Evolutionary conservation across 2,888 invertebrate genomes (phyloP).

Genomic region (Sesia apiformis): DNA sequence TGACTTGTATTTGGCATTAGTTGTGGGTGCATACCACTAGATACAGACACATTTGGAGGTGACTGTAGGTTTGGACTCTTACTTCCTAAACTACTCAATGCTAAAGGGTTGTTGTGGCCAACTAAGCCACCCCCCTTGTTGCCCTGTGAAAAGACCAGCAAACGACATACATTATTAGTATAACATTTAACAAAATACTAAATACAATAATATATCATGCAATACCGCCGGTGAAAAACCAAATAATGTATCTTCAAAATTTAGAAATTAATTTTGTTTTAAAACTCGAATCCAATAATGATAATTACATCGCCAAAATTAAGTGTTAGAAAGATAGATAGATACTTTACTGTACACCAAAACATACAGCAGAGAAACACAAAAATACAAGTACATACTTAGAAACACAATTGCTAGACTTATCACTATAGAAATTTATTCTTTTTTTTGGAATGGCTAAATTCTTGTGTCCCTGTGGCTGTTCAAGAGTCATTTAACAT

Average conservation of each 20-base stretch:
- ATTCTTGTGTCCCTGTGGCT: no score
- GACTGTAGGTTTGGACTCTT: conserved; percentile 91
- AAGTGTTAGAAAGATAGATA: no score
- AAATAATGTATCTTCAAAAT: not conserved
- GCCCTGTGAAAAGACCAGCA: conserved; percentile 76
- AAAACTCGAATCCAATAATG: no score
- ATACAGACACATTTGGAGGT: conserved; percentile 87
- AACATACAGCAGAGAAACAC: no score
- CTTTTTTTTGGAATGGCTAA: no score
- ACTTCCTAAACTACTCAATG: conserved; percentile 84
- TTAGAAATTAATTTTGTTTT: not conserved
- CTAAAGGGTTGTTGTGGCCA: conserved; percentile 82
- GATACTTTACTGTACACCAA: no score
- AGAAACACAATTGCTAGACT: no score
- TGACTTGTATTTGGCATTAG: conserved; percentile 84
- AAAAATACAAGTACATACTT: no score
- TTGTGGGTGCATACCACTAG: conserved; percentile 81
- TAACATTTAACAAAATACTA: not conserved
- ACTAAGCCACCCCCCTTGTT: conserved; percentile 81
- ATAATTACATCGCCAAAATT: no score
- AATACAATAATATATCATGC: no score
- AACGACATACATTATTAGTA: conserved; percentile 49
- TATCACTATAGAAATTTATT: no score
- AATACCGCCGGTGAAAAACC: not conserved
- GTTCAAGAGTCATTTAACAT: no score